phyloP scores from a whole-genome alignment of 2,888 invertebrate species.

The Campaea margaritaria region DNA sequence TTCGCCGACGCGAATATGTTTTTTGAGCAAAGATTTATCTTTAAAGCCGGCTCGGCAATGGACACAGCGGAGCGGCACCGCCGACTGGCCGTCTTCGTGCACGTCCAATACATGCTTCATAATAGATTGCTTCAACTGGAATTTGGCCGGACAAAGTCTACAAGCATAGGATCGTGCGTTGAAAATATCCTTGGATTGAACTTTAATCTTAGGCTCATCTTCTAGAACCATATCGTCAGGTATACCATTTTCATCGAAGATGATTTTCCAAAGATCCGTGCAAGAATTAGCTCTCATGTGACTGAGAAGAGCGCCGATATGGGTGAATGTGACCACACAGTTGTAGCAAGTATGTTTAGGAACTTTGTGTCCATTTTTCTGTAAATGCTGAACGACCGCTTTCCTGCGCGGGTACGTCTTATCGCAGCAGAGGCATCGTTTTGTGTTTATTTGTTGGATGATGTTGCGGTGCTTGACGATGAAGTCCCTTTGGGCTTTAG shows the following conservation, averaged over 20 bases:
- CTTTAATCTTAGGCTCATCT: constrained; percentile 67
- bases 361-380: constrained; percentile 84
- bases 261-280: constrained; percentile 81
- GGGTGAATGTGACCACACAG: constrained; percentile 85
- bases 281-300: constrained; percentile 82
- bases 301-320: constrained; percentile 80
- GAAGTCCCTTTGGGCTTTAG: constrained; percentile 77
- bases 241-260: constrained; percentile 79
- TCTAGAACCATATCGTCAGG: constrained; percentile 78
- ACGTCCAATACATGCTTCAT: constrained; percentile 82
- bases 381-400: constrained; percentile 82
- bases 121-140: constrained; percentile 81
- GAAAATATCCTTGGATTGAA: constrained; percentile 80
- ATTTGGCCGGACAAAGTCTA: constrained; percentile 80
- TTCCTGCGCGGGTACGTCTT: constrained; percentile 79
- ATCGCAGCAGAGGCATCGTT: constrained; percentile 78
- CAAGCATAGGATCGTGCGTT: constrained; percentile 82
- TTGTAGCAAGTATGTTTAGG: constrained; percentile 87
- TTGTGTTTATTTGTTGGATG: constrained; percentile 80
- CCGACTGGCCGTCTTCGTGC: constrained; percentile 80
- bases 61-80: constrained; percentile 71
- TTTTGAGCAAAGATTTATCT: constrained; percentile 76
- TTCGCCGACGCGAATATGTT: constrained; percentile 82
- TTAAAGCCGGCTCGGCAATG: constrained; percentile 78
- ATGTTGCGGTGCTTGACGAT: constrained; percentile 76